phyloP scores from a whole-genome alignment of 2,113 vertebrate species.

The Sporophila hypoxantha region DNA sequence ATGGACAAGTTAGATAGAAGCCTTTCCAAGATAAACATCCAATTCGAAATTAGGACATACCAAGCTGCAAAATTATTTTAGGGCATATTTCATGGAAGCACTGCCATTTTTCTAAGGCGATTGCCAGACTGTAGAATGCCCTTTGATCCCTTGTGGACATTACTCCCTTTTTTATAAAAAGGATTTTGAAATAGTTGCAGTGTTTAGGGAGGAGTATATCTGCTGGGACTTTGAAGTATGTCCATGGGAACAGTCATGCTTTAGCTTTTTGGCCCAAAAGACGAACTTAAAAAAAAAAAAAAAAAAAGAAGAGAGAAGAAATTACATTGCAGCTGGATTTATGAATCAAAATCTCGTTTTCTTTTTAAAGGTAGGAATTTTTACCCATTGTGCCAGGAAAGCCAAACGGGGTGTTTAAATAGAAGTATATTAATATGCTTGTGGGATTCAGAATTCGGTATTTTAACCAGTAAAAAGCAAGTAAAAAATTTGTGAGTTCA shows the following conservation, averaged over 20 bases:
- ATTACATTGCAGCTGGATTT: conserved; percentile 36
- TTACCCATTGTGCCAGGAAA: conserved; percentile 15
- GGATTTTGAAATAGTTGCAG: conserved; percentile 73
- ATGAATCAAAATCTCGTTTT: conserved; percentile 69
- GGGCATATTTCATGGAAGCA: conserved; percentile 91
- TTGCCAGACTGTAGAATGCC: conserved; percentile 86
- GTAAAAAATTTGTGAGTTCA: conserved; percentile 35
- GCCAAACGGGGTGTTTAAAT: conserved; percentile 13
- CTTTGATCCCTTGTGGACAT: conserved; percentile 87
- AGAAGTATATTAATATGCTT: not conserved
- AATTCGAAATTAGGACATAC: conserved; percentile 80
- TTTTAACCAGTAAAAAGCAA: conserved; percentile 28
- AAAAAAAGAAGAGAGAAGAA: not conserved
- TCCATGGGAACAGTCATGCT: conserved; percentile 68
- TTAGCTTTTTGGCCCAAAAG: conserved; percentile 63
- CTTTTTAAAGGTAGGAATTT: conserved; percentile 51
- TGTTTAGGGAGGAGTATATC: conserved; percentile 74
- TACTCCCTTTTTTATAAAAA: conserved; percentile 75
- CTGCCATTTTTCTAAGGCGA: conserved; percentile 85
- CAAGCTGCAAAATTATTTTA: conserved; percentile 81
- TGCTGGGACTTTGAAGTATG: conserved; percentile 75
- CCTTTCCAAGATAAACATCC: conserved; percentile 99
- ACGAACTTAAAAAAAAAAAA: conserved; percentile 39
- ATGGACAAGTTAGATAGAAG: conserved; percentile 96
- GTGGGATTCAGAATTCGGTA: not conserved